Conservation (phyloP, 2,888 invertebrate species). For the Rutpela maculata region DNA sequence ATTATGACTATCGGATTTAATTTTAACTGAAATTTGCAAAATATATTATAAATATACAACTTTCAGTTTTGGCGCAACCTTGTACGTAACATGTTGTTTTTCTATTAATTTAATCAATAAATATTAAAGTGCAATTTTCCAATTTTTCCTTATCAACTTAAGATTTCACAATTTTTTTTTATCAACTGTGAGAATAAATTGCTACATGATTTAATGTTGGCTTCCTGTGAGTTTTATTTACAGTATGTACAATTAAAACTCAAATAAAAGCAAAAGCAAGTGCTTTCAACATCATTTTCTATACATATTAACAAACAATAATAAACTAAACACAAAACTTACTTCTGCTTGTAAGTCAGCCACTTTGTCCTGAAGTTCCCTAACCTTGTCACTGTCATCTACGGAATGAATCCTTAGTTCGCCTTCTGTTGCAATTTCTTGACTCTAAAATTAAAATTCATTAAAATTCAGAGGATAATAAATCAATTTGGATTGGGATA, state of each 20-base stretch:
- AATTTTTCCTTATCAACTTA: too few relatives aligned
- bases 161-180: constrained; percentile 33
- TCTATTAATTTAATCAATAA: too few relatives aligned
- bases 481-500: too few relatives aligned
- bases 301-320: constrained; percentile 5
- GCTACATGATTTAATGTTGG: constrained; percentile 20
- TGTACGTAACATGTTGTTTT: too few relatives aligned
- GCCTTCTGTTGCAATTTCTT: constrained; percentile 95
- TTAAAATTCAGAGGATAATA: too few relatives aligned
- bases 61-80: too few relatives aligned
- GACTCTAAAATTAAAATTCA: constrained; percentile 83
- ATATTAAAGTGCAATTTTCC: too few relatives aligned
- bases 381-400: constrained; percentile 89
- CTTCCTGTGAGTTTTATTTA: constrained; percentile 35
- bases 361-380: constrained; percentile 94
- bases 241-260: constrained; percentile 36
- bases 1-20: too few relatives aligned
- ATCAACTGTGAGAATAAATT: constrained; percentile 33
- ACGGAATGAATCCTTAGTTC: constrained; percentile 88
- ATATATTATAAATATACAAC: too few relatives aligned
- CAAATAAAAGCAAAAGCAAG: constrained; percentile 40
- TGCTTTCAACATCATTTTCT: constrained; percentile 25
- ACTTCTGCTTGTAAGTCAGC: constrained; percentile 96
- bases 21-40: too few relatives aligned
- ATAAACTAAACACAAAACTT: constrained; percentile 66